phyloP scores from a whole-genome alignment of 2,113 vertebrate genomes.

The Zosterops lateralis region DNA sequence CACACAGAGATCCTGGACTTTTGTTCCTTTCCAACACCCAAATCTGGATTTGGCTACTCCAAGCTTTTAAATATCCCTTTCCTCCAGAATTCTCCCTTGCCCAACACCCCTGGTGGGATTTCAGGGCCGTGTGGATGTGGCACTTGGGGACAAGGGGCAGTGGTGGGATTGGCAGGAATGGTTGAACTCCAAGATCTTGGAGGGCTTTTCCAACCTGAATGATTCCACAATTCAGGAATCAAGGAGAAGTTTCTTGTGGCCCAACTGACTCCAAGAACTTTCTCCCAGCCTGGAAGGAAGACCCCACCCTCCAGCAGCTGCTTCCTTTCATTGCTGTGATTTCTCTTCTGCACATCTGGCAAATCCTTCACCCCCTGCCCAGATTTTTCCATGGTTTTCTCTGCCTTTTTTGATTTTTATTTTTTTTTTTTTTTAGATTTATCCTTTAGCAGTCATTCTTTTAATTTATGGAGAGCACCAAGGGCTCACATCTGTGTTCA shows the following conservation, averaged over 20 bases:
- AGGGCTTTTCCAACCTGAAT: neutral
- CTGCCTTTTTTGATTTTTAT: fast-evolving
- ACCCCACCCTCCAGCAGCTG: neutral
- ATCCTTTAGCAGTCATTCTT: neutral
- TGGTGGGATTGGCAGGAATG: neutral
- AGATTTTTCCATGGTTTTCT: neutral
- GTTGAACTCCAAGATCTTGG: no score
- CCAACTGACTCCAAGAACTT: neutral
- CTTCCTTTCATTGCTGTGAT: neutral
- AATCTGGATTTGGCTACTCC: no score
- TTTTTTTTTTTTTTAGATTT: neutral
- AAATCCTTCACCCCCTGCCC: no score
- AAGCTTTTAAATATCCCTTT: neutral
- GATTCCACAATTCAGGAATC: neutral
- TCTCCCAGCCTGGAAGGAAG: neutral
- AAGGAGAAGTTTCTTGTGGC: neutral
- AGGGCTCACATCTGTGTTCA: neutral
- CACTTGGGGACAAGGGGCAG: neutral
- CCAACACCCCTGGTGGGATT: neutral
- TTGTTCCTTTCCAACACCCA: fast-evolving
- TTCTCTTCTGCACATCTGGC: neutral
- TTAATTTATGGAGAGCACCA: neutral
- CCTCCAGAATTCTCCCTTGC: neutral
- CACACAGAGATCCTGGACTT: neutral
- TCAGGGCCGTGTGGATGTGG: fast-evolving